Base-by-base conservation (phyloP, 2,113 vertebrate genomes). In the Hyaena hyaena region DNA sequence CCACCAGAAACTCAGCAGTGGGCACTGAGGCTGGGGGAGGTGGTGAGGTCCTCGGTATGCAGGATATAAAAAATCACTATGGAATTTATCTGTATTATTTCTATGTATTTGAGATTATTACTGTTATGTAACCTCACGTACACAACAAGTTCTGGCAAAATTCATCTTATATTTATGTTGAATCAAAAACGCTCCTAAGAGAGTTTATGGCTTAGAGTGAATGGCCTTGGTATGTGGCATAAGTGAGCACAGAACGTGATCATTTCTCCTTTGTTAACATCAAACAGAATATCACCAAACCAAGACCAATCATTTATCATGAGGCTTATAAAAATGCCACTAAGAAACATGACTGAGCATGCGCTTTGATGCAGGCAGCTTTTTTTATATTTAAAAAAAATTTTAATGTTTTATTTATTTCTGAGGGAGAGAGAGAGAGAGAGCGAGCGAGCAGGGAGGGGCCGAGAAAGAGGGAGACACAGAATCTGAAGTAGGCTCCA, bases 21-120 rank as follows among this genome's bases (percentile, higher is more conserved):
- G 15, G 4, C 1, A 3, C 8, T 2, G 15, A 68, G 55, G 17
- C 17, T 39, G 21, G 10, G 15, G 66, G 10, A 24, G 9, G 1
- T 53, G 65, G 17, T 21, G 28, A 65, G 5, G 31, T 48, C 14
- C 4, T 58, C 14, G 7, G 28, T 7, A 80, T 10, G 5, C 17
- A 65, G 7, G 28, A 61, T 23, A 5, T 7, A 80, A 58, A 66
- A 71, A 39, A 86, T 3, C 6, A 35, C 55, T 80, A 10, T 28
- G 23, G 5, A 35, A 28, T 6, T 39, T 39, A n/a, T 58, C n/a
- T 79, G 4, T 10, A 73, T 85, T 45, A 45, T 0, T 31, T 85
- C 48, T 24, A 39, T 14, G 9, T 2, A 68, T 43, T 69, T 82
- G 50, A 7, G 61, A 65, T 73, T 65, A 35, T 55, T 97, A 35